Evolutionary conservation across 2,113 vertebrate species (phyloP), one percentile per base, ranked within the genome.

Genomic region (Austrofundulus limnaeus): DNA sequence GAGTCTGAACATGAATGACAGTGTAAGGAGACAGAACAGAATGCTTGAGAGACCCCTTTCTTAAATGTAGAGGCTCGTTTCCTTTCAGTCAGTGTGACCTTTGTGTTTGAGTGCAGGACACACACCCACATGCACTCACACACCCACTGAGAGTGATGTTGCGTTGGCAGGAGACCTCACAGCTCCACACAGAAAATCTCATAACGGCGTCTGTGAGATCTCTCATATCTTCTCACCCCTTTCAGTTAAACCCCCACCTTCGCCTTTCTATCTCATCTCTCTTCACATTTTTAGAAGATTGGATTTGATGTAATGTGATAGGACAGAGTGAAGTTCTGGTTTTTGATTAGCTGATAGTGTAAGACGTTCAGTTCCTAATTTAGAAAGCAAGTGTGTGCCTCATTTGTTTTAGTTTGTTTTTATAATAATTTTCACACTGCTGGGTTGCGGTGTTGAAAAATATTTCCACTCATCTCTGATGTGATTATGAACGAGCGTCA

Each of bases 21-120:
- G 58, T 37, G 53, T 46, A 70, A 63, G 51, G 57, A 74, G 53
- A 77, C 23, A 20, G 28, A 42, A 46, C 63, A 55, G 49, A 77
- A 71, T 45, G 67, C 76, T 67, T 66, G 58, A 53, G 50, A 83
- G 60, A 66, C n/a, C 68, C 48, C 46, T 77, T 82, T 85, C 80
- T 85, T 81, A 83, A 87, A 85, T 78, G 65, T 74, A 80, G 57
- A 75, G 57, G 31, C 51, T 24, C 53, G 38, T 77, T 80, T 73
- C 60, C 70, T 55, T 72, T 76, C 57, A 37, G 50, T 65, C 72
- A 60, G 1, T 43, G 76, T 75, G 78, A 87, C 85, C 81, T 75
- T 39, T 59, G 60, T 69, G 61, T 56, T 75, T 28, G 19, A 56
- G 51, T 16, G 21, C 46, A 52, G 66, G 68, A 64, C 66, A 64